Percentiles rank a stretch among this genome's conserved stretches.
phyloP scores from a whole-genome alignment of 1,140 invertebrate species.

The Belonocnema kinseyi region DNA sequence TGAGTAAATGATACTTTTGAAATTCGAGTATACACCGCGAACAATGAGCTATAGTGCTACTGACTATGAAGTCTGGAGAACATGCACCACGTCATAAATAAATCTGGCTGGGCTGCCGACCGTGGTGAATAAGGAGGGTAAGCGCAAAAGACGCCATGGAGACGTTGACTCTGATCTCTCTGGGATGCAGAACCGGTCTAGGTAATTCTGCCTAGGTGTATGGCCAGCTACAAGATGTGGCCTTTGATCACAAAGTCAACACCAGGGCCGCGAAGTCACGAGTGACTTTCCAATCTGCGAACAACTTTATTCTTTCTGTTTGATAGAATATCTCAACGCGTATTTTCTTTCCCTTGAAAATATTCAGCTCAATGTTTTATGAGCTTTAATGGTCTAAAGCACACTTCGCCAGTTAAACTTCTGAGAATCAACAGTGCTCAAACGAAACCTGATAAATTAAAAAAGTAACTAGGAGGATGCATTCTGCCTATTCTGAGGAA shows the following conservation, averaged over 20 bases:
- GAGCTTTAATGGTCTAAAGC: neutral
- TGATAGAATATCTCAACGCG: neutral
- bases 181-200: conserved; percentile 7
- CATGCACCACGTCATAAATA: conserved; percentile 19
- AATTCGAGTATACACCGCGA: conserved; percentile 13
- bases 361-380: neutral
- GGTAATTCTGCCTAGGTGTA: conserved; percentile 12
- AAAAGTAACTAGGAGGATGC: neutral
- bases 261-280: conserved; percentile 5
- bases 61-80: conserved; percentile 23
- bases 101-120: conserved; percentile 5
- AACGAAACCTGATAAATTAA: neutral
- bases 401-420: neutral
- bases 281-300: conserved; percentile 2
- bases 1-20: conserved; percentile 30
- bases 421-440: too few relatives aligned
- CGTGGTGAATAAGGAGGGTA: conserved; percentile 23
- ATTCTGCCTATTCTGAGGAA: neutral
- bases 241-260: conserved; percentile 23
- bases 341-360: neutral
- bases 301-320: conserved; percentile 1
- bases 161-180: conserved; percentile 22
- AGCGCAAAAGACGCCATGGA: conserved; percentile 16
- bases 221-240: conserved; percentile 8
- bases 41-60: neutral